Evolutionary conservation across 2,888 invertebrate species (phyloP), one percentile per base, ranked within the genome.

Genomic region (Agrotis segetum): DNA sequence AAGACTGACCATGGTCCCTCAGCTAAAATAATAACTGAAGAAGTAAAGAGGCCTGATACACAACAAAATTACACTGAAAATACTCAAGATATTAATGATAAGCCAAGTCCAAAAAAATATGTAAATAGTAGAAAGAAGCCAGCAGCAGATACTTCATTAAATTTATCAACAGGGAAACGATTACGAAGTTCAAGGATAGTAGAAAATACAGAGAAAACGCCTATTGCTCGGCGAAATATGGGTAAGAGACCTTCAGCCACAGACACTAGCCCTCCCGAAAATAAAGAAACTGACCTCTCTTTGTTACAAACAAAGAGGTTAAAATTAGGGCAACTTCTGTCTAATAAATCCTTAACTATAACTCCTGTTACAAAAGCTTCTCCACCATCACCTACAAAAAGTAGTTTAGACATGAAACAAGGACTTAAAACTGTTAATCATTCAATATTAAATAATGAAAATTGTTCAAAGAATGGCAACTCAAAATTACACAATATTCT

Each of bases 1-100:
- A 97, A 97, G 93, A 96, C 97, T 85, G 96, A 96, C 85, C 95
- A 96, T 88, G 96, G 96, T 77, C 81, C 96, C 82, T 95, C 95
- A 80, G 93, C 96, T 55, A 94, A 96, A 92, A 94, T 96, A 76
- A 92, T 96, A 68, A 96, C 96, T 71, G 96, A 96, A 89, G 95
- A 96, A 56, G 67, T 85, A 14, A 92, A 90, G 74, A 90, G 88
- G 81, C 85, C 90, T 68, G 93, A 92, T 44, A 82, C 84, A 59
- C 88, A 90, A 77, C 87, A 87, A 74, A 87, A 85, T 49, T 87
- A 84, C 81, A 82, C 87, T 78, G 93, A 92, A 83, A 91, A 91
- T 87, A 89, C 89, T 88, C 88, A 90, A 85, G 92, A 92, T 82
- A 80, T 85, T 16, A 92, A 91, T 88, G 94, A 94, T 71, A 91